These are phyloP conservation scores for Pelmatolapia mariae DNA, from an alignment of 2,113 vertebrate genomes.

Conservation along the genomic window DNA sequence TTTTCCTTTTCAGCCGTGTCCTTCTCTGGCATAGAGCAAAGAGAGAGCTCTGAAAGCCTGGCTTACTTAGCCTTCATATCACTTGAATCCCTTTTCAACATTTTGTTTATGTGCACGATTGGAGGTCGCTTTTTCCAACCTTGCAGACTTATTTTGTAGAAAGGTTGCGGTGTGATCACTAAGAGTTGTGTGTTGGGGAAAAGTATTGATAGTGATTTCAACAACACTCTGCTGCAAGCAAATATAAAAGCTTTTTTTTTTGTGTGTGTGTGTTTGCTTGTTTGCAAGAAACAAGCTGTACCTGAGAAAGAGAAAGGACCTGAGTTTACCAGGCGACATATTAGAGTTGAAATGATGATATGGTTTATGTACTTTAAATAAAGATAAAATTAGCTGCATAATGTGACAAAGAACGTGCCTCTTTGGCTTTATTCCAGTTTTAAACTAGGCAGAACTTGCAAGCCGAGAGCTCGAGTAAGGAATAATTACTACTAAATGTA, in stretches of 20 bases:
- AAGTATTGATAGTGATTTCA: not conserved
- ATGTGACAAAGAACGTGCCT: not conserved
- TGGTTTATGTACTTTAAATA: not conserved
- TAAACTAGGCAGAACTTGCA: not conserved
- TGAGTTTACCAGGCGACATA: not conserved
- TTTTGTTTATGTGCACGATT: slow-evolving; percentile 28
- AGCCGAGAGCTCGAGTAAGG: not conserved
- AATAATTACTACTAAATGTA: not conserved
- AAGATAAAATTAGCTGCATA: not conserved
- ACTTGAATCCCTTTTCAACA: slow-evolving; percentile 37
- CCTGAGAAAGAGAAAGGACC: not conserved
- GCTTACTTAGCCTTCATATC: slow-evolving; percentile 37
- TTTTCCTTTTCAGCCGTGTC: slow-evolving; percentile 56
- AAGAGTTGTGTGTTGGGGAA: not conserved
- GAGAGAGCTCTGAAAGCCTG: slow-evolving; percentile 34
- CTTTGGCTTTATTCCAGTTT: not conserved
- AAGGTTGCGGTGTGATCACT: slow-evolving; percentile 4
- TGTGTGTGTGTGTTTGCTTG: not conserved
- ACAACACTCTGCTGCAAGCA: not conserved
- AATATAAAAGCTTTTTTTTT: not conserved
- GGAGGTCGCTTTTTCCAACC: slow-evolving; percentile 7
- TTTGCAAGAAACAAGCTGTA: not conserved
- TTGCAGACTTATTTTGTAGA: not conserved
- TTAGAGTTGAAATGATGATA: not conserved
- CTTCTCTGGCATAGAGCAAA: slow-evolving; percentile 36